These are phyloP conservation scores for Chelonus insularis DNA, from an alignment of 1,140 invertebrate species.

Conservation along the genomic window DNA sequence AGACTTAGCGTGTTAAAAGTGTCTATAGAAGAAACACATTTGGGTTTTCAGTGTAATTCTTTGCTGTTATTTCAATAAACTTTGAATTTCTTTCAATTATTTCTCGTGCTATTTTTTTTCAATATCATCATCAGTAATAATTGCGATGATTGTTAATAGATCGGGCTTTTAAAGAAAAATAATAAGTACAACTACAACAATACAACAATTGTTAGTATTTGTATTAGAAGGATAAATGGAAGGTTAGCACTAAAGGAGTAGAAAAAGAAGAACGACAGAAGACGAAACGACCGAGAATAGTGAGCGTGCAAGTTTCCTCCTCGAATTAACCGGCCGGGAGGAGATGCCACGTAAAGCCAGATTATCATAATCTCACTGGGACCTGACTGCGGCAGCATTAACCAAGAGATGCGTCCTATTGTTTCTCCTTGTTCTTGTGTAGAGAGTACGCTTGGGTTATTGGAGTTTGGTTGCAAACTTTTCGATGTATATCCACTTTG, in stretches of 20 bases:
- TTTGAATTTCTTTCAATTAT: too few relatives aligned
- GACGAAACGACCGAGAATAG: conserved; percentile 17
- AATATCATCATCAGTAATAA: too few relatives aligned
- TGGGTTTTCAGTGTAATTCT: too few relatives aligned
- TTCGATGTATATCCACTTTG: conserved; percentile 32
- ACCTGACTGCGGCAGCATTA: conserved; percentile 58
- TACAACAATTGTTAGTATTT: conserved; percentile 1
- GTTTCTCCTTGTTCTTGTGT: conserved; percentile 33
- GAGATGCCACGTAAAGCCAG: conserved; percentile 57
- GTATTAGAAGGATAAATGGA: conserved; percentile 3
- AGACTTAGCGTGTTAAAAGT: too few relatives aligned
- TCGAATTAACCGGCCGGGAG: conserved; percentile 55
- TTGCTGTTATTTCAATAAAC: too few relatives aligned
- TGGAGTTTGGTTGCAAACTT: conserved; percentile 34
- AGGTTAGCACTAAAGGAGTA: background rate
- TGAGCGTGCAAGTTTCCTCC: conserved; percentile 51
- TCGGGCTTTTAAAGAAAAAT: too few relatives aligned
- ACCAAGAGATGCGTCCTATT: conserved; percentile 53
- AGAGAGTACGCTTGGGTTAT: conserved; percentile 26
- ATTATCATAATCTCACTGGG: conserved; percentile 61
- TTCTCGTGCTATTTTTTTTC: too few relatives aligned
- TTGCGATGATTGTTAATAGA: too few relatives aligned
- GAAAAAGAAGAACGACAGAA: conserved; percentile 1
- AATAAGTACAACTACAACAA: too few relatives aligned
- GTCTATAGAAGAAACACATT: too few relatives aligned